These are phyloP conservation scores for Leptopilina myrica DNA, from an alignment of 2,888 invertebrate species.

Conservation along the genomic window DNA sequence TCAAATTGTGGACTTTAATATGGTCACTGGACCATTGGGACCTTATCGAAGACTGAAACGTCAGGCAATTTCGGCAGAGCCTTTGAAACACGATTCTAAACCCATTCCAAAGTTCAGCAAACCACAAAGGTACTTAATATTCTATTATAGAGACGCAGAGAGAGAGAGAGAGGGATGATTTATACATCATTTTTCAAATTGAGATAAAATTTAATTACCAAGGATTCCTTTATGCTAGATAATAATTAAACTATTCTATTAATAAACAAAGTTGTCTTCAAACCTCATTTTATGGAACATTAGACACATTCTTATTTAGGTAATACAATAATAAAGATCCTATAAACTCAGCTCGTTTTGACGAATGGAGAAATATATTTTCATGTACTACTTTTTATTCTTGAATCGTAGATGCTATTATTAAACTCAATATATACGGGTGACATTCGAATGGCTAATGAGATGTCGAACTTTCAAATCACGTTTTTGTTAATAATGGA, in stretches of 20 bases:
- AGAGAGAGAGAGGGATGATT: too few species aligned
- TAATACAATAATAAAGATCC: too few species aligned
- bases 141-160: background rate
- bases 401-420: slow-evolving; percentile 15
- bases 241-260: too few species aligned
- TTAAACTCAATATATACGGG: slow-evolving; percentile 31
- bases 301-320: too few species aligned
- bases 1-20: slow-evolving; percentile 82
- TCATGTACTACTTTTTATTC: slow-evolving; percentile 8
- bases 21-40: slow-evolving; percentile 68
- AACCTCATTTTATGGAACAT: too few species aligned
- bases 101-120: slow-evolving; percentile 85
- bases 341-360: background rate
- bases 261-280: too few species aligned
- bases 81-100: slow-evolving; percentile 78
- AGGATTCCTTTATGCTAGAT: too few species aligned
- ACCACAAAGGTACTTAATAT: slow-evolving; percentile 79
- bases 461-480: slow-evolving; percentile 47
- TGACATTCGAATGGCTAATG: slow-evolving; percentile 33
- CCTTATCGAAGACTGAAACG: slow-evolving; percentile 82
- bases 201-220: too few species aligned
- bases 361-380: background rate
- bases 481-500: slow-evolving; percentile 47
- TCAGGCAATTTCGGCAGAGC: slow-evolving; percentile 92
- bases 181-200: too few species aligned